Evolutionary conservation across 2,888 invertebrate genomes (phyloP).

Genomic region (Ophonus ardosiacus): DNA sequence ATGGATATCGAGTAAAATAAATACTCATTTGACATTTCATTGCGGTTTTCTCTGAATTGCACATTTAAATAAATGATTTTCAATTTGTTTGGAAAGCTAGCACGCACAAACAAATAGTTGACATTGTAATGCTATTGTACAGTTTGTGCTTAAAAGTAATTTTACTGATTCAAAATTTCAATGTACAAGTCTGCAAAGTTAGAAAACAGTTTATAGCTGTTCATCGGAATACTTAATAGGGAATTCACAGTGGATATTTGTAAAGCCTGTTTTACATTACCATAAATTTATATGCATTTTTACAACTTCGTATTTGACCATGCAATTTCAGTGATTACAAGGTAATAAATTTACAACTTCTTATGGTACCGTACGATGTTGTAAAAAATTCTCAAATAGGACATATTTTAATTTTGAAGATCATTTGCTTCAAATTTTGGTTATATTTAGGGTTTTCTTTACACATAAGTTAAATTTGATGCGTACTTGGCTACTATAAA

Average conservation of each 20-base stretch:
- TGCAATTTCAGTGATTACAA: no score
- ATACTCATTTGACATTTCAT: neutral
- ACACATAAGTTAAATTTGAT: no score
- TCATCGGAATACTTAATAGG: neutral
- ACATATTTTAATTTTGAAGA: no score
- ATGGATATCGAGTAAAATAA: neutral
- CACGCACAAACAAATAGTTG: neutral
- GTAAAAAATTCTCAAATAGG: no score
- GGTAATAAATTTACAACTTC: no score
- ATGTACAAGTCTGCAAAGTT: neutral
- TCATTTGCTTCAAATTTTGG: no score
- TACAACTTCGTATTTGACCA: no score
- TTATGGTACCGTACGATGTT: no score
- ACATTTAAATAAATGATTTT: constrained; percentile 6
- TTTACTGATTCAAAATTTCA: neutral
- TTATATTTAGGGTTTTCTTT: no score
- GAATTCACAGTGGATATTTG: neutral
- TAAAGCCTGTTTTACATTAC: no score
- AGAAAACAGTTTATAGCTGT: neutral
- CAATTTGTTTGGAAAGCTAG: neutral
- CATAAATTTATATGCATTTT: no score
- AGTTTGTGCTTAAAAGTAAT: neutral
- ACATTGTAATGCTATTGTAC: neutral
- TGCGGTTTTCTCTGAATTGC: constrained; percentile 1
- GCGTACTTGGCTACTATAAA: no score